Percentiles rank a stretch among this genome's conserved stretches.
Conservation (phyloP, 2,888 invertebrate species). For the Crioceris asparagi region DNA sequence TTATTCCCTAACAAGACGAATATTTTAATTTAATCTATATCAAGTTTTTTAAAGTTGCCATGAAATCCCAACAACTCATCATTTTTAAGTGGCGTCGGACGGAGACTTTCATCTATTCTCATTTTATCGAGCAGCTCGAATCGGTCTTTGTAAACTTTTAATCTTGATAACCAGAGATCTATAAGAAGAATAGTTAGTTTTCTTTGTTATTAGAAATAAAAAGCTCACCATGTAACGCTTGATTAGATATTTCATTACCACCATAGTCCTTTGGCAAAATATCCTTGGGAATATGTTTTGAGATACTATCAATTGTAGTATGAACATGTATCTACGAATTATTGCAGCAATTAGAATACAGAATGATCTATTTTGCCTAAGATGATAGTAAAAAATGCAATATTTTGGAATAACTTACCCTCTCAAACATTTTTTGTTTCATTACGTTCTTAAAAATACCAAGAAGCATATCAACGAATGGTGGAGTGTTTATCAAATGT, state of each 20-base stretch:
- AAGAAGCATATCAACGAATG: conserved; percentile 29
- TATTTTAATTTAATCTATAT: conserved; percentile 21
- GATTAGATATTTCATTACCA: conserved; percentile 35
- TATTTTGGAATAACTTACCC: too few species aligned
- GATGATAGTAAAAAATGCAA: too few species aligned
- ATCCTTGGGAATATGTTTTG: conserved; percentile 13
- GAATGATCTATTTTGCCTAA: too few species aligned
- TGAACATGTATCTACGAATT: conserved; percentile 17
- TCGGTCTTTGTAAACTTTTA: conserved; percentile 15
- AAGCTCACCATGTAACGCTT: conserved; percentile 45
- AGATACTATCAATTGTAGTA: conserved; percentile 9
- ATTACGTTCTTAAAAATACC: conserved; percentile 36
- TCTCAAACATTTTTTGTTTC: conserved; percentile 36
- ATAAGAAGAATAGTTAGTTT: too few species aligned
- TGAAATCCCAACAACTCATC: conserved; percentile 19
- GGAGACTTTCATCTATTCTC: conserved; percentile 15
- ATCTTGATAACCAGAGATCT: conserved; percentile 17
- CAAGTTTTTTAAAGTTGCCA: conserved; percentile 20
- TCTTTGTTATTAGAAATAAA: conserved; percentile 5
- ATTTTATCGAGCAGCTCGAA: conserved; percentile 16
- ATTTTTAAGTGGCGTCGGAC: conserved; percentile 12
- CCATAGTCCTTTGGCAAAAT: conserved; percentile 21
- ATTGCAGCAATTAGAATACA: too few species aligned
- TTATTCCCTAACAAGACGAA: too few species aligned
- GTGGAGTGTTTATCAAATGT: conserved; percentile 38